A percentile compares a stretch with the other conserved stretches of the same genome.
Conservation (phyloP, 2,888 invertebrate genomes). For the Agapostemon virescens region DNA sequence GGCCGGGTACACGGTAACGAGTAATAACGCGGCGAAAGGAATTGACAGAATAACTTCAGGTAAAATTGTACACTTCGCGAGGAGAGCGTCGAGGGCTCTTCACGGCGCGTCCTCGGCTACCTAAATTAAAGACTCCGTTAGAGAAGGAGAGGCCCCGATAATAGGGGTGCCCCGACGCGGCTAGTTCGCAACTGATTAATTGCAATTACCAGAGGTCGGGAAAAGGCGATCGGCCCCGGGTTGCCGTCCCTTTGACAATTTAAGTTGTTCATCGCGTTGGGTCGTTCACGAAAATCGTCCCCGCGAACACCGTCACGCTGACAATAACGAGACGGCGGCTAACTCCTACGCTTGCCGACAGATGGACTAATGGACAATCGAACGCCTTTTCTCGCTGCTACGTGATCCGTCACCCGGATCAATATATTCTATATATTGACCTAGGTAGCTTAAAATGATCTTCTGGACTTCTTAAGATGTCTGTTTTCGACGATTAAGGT, state of each 20-base stretch:
- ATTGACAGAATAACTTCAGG: background rate
- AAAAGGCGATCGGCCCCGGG: conserved; percentile 4
- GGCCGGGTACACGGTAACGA: background rate
- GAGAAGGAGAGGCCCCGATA: background rate
- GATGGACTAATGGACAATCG: too few relatives aligned
- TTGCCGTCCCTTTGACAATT: conserved; percentile 38
- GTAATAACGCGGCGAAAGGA: background rate
- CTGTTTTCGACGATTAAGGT: too few relatives aligned
- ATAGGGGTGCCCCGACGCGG: conserved; percentile 13
- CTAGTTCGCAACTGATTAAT: conserved; percentile 33
- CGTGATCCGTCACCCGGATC: background rate
- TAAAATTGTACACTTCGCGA: background rate
- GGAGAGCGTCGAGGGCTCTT: background rate
- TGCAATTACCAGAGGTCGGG: conserved; percentile 37
- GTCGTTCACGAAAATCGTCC: conserved; percentile 5
- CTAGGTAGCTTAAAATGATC: too few relatives aligned
- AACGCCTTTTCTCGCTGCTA: too few relatives aligned
- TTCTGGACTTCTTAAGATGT: too few relatives aligned
- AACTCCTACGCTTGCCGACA: too few relatives aligned
- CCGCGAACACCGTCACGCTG: too few relatives aligned
- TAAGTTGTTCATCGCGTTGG: conserved; percentile 12
- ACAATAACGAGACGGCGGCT: too few relatives aligned
- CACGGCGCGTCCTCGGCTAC: background rate
- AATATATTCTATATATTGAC: too few relatives aligned
- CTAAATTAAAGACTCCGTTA: conserved; percentile 37